Evolutionary conservation across 2,888 invertebrate species (phyloP).

Genomic region (Andrena haemorrhoa): DNA sequence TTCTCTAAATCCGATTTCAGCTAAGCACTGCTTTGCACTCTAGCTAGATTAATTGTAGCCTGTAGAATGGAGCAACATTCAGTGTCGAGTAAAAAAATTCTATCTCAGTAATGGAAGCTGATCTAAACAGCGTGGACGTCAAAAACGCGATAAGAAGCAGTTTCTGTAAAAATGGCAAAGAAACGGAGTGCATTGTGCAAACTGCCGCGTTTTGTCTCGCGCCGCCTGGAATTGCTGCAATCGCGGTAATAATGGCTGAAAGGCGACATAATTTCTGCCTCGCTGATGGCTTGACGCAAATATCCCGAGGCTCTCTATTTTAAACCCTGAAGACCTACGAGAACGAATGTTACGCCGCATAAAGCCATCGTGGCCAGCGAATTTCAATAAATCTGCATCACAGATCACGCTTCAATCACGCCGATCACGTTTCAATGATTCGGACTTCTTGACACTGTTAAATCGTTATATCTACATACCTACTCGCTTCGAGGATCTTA

Average conservation of each 20-base stretch:
- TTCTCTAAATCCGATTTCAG: not conserved
- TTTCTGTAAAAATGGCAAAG: not conserved
- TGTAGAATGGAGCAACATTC: not conserved
- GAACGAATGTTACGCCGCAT: too few relatives aligned
- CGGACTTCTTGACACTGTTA: too few relatives aligned
- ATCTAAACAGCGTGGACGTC: not conserved
- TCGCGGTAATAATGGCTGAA: conserved; percentile 6
- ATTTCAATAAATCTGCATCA: too few relatives aligned
- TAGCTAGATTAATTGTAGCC: not conserved
- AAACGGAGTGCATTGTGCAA: conserved; percentile 7
- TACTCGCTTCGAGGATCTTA: too few relatives aligned
- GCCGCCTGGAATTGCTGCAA: conserved; percentile 21
- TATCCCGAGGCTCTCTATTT: not conserved
- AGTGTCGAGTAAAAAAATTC: not conserved
- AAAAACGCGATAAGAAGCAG: not conserved
- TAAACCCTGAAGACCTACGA: too few relatives aligned
- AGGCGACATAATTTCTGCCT: conserved; percentile 5
- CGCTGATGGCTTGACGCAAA: not conserved
- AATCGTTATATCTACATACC: too few relatives aligned
- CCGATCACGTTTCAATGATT: too few relatives aligned
- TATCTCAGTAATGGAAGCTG: not conserved
- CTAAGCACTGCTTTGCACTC: not conserved
- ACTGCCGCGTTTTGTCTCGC: not conserved
- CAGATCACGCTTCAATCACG: too few relatives aligned
- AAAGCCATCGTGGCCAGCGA: too few relatives aligned